phyloP scores from a whole-genome alignment of 1,140 invertebrate species.

The Tribolium madens region DNA sequence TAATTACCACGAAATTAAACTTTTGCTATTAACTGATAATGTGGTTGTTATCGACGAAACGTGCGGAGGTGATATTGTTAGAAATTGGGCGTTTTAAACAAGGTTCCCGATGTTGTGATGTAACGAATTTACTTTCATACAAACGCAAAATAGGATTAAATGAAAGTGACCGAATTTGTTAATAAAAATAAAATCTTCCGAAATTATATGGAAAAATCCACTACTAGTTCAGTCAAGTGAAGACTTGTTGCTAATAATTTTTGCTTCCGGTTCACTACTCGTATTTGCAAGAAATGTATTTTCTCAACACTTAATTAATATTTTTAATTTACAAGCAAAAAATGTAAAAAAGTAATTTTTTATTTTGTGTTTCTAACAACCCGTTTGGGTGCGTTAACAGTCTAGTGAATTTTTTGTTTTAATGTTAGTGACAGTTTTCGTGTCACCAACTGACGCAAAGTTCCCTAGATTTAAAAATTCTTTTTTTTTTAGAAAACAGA shows the following conservation, averaged over 20 bases:
- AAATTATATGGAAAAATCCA: neutral
- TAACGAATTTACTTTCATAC: neutral
- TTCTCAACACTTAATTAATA: too few relatives aligned
- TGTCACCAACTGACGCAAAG: too few relatives aligned
- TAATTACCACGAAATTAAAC: slow-evolving; percentile 62
- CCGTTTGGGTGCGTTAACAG: too few relatives aligned
- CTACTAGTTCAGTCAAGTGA: neutral
- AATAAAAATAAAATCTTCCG: neutral
- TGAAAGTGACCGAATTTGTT: neutral
- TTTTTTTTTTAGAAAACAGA: too few relatives aligned
- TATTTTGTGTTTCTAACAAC: too few relatives aligned
- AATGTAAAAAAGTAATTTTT: too few relatives aligned
- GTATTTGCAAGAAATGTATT: neutral
- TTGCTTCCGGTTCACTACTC: neutral
- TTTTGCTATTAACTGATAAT: neutral
- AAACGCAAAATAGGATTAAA: neutral
- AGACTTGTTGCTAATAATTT: neutral
- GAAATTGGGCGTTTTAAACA: neutral
- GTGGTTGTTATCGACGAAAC: too few relatives aligned
- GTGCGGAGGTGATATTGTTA: too few relatives aligned
- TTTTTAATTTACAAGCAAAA: too few relatives aligned
- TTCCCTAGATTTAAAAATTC: too few relatives aligned
- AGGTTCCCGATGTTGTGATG: neutral
- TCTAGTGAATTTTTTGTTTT: too few relatives aligned
- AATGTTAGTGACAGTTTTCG: too few relatives aligned